Evolutionary conservation across 2,113 vertebrate species (phyloP).

Genomic region (Corynorhinus townsendii): DNA sequence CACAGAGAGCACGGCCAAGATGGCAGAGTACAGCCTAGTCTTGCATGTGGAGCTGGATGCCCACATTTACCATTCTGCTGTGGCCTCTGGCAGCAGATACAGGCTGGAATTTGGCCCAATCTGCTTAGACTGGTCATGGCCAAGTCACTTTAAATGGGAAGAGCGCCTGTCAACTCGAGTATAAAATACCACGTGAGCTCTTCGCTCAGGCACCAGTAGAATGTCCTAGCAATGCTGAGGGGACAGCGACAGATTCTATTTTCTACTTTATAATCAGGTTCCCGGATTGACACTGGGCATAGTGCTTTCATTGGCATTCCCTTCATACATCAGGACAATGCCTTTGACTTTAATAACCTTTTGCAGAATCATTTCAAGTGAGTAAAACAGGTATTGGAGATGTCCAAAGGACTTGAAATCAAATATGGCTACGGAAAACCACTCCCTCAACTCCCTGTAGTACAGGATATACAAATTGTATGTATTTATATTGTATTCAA

Average conservation of each 20-base stretch:
- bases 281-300: constrained; percentile 87
- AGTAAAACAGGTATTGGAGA: constrained; percentile 89
- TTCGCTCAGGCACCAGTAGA: constrained; percentile 88
- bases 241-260: constrained; percentile 89
- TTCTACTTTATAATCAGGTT: constrained; percentile 89
- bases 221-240: constrained; percentile 85
- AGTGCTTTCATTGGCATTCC: constrained; percentile 91
- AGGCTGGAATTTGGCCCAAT: constrained; percentile 91
- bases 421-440: not conserved
- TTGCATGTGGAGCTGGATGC: not conserved
- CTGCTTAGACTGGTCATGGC: constrained; percentile 89
- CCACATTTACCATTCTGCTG: not conserved
- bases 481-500: not conserved
- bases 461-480: not conserved
- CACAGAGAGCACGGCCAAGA: not conserved
- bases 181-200: constrained; percentile 89
- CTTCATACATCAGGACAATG: constrained; percentile 88
- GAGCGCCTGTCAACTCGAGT: constrained; percentile 87
- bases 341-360: constrained; percentile 92
- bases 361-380: constrained; percentile 94
- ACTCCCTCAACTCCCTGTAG: not conserved
- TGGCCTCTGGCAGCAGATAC: constrained; percentile 74
- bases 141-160: constrained; percentile 89
- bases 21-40: not conserved
- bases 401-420: constrained; percentile 81